Percentiles rank a stretch among this genome's conserved stretches.
Conservation (phyloP, 2,113 vertebrate genomes). For the Euleptes europaea region DNA sequence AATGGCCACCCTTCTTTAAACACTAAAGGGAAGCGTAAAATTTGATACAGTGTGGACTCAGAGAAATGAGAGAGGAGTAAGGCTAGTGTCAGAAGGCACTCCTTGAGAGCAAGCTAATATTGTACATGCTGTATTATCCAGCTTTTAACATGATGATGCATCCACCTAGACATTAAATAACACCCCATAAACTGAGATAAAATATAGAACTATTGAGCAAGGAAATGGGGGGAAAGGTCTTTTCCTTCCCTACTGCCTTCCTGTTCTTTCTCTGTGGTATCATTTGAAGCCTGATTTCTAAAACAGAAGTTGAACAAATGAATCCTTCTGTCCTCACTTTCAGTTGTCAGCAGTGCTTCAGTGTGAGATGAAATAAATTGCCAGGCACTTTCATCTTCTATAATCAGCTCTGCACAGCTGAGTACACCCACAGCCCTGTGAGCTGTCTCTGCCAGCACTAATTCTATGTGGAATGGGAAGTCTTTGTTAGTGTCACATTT, state of each 20-base stretch:
- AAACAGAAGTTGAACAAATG: slow-evolving; percentile 83
- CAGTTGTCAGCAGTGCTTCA: slow-evolving; percentile 78
- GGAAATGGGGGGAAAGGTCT: slow-evolving; percentile 47
- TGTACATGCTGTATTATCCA: not conserved
- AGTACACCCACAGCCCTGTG: slow-evolving; percentile 65
- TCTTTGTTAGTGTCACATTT: slow-evolving; percentile 66
- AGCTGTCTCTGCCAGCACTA: slow-evolving; percentile 63
- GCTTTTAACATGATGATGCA: not conserved
- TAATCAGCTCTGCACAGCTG: slow-evolving; percentile 81
- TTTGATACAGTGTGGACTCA: not conserved
- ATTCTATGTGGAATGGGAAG: slow-evolving; percentile 57
- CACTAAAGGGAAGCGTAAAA: not conserved
- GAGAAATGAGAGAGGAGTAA: not conserved
- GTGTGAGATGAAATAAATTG: slow-evolving; percentile 79
- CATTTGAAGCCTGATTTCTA: slow-evolving; percentile 76
- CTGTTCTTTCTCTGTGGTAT: slow-evolving; percentile 65
- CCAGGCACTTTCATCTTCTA: slow-evolving; percentile 78
- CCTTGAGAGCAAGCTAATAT: not conserved
- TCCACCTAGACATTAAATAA: slow-evolving; percentile 16
- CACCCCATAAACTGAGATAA: slow-evolving; percentile 22
- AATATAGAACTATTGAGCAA: slow-evolving; percentile 55
- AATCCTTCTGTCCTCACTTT: slow-evolving; percentile 81
- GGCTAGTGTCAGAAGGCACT: not conserved
- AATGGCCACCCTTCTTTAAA: slow-evolving; percentile 7
- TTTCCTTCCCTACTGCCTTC: slow-evolving; percentile 57